Percentiles rank a stretch among this genome's conserved stretches.
Evolutionary conservation across 2,888 invertebrate genomes (phyloP).

Genomic region (Dermolepida albohirtum): DNA sequence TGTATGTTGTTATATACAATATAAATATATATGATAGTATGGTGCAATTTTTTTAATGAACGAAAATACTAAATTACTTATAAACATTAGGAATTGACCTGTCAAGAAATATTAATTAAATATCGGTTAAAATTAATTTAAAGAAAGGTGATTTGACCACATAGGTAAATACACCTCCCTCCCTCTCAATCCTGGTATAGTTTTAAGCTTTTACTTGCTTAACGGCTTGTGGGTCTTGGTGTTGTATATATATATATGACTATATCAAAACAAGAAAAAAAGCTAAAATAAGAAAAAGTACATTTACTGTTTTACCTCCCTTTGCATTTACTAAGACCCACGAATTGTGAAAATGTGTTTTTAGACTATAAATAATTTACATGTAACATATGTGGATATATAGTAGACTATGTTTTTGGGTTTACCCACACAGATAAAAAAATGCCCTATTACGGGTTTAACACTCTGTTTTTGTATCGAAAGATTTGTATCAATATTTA

Average conservation of each 20-base stretch:
- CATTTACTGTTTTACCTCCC: constrained; percentile 35
- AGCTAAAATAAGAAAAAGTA: background rate
- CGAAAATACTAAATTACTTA: constrained; percentile 51
- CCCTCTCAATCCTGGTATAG: constrained; percentile 51
- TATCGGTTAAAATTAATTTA: constrained; percentile 22
- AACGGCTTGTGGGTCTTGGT: constrained; percentile 58
- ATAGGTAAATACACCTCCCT: constrained; percentile 41
- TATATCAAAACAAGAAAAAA: background rate
- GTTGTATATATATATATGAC: constrained; percentile 49
- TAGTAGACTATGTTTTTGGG: constrained; percentile 60
- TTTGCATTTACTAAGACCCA: constrained; percentile 53
- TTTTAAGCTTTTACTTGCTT: constrained; percentile 58
- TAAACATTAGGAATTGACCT: constrained; percentile 57
- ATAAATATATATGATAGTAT: constrained; percentile 48
- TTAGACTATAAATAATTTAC: constrained; percentile 63
- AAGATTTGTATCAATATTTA: constrained; percentile 62
- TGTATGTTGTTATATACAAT: constrained; percentile 51
- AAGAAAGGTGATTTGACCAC: constrained; percentile 19
- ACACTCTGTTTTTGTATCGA: constrained; percentile 61
- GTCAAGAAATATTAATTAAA: constrained; percentile 46
- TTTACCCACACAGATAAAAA: constrained; percentile 51
- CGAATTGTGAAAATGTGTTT: constrained; percentile 57
- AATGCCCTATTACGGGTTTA: constrained; percentile 51
- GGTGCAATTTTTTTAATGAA: constrained; percentile 54
- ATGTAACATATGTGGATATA: constrained; percentile 66